Evolutionary conservation across 2,797 vertebrate species (phyloP).

Genomic region (Chelmon rostratus): DNA sequence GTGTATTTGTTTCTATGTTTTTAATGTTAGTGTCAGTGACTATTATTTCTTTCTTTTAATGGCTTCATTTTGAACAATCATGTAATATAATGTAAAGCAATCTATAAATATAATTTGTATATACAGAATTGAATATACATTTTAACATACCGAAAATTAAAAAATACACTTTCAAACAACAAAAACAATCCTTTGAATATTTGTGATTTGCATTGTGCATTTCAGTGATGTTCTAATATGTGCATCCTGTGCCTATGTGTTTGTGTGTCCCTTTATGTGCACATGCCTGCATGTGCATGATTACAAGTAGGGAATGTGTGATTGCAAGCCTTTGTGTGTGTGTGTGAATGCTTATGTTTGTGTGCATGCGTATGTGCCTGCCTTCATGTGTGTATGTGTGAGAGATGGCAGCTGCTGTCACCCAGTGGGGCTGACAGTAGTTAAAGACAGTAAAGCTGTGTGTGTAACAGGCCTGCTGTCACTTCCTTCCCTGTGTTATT

Average conservation of each 20-base stretch:
- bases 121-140: neutral
- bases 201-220: constrained; percentile 6
- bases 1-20: neutral
- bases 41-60: neutral
- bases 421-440: constrained; percentile 79
- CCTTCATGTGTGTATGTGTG: constrained; percentile 50
- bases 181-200: constrained; percentile 9
- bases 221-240: constrained; percentile 38
- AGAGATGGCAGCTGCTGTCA: constrained; percentile 80
- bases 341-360: constrained; percentile 28
- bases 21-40: neutral
- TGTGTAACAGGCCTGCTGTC: constrained; percentile 84
- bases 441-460: constrained; percentile 82
- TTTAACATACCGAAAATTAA: neutral
- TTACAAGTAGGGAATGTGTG: constrained; percentile 56
- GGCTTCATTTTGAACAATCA: neutral
- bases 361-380: constrained; percentile 29
- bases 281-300: constrained; percentile 55
- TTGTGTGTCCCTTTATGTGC: constrained; percentile 50
- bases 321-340: constrained; percentile 36
- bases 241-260: constrained; percentile 24
- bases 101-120: neutral
- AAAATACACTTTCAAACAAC: constrained; percentile 4
- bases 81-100: neutral
- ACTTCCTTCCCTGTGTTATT: constrained; percentile 83